Evolutionary conservation across 2,797 vertebrate genomes (phyloP), one percentile per base, ranked within the genome.

Genomic region (Poeciliopsis gracilis): DNA sequence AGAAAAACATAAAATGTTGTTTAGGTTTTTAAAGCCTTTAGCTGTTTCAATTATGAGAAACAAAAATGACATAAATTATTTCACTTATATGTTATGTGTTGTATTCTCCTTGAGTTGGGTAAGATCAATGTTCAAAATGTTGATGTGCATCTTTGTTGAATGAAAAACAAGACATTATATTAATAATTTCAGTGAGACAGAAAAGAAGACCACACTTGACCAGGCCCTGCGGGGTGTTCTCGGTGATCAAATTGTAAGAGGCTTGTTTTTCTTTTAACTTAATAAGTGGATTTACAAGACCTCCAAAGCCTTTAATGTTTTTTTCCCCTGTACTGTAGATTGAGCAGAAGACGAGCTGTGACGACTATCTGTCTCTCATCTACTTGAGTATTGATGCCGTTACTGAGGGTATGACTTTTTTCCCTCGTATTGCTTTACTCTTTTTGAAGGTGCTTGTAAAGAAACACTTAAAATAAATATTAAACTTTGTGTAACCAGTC

Each of bases 121-220:
- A 30, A 13, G 11, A 28, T 53, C 1, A 51, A 36, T 47, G 25
- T 1, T 43, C 12, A 9, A 51, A 63, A 38, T 66, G 3, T 66
- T 38, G 33, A 66, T 23, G 63, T 66, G 9, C 36, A 5, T 25
- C 11, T 67, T 12, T 67, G 36, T 41, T 41, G 63, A 36, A 9
- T 20, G 20, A 66, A 23, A 25, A 25, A 43, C 18, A 36, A 61
- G 59, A 23, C 25, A 36, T 77, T 25, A 59, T 25, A 1, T 67
- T 1, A 38, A 28, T 0, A 77, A 77, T 76, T 77, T 0, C 95
- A 99, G 98, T 95, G 98, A 99, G 93, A 94, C 97, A 59, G 98
- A 99, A 82, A 99, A 99, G 94, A 99, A 99, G 79, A 96, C 96
- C 73, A 98, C 98, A 0, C 95, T 99, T 55, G 98, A 99, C 90